A percentile compares a stretch with the other conserved stretches of the same genome.
Conservation (phyloP, 2,113 vertebrate species). For the Epinephelus fuscoguttatus region DNA sequence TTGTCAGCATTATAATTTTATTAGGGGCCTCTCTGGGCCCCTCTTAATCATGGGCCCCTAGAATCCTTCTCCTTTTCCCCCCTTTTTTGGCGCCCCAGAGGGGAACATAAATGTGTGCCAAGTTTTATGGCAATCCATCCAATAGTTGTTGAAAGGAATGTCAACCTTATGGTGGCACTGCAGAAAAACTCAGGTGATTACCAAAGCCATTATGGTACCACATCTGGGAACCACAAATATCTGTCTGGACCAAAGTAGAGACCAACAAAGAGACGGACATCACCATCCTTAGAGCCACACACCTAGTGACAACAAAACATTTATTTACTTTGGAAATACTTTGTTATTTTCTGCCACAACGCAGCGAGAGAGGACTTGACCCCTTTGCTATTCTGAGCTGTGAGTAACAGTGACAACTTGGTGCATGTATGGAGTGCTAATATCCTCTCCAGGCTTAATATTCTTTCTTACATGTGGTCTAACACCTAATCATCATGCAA, state of each 20-base stretch:
- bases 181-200: too few relatives aligned
- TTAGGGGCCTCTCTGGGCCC: too few relatives aligned
- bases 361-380: not conserved
- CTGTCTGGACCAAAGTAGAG: not conserved
- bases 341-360: not conserved
- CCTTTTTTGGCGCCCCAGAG: too few relatives aligned
- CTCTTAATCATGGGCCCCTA: too few relatives aligned
- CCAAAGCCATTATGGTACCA: too few relatives aligned
- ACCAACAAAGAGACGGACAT: not conserved
- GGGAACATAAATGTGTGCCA: too few relatives aligned
- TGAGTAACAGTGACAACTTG: not conserved
- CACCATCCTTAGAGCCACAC: not conserved
- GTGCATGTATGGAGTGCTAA: not conserved
- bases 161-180: too few relatives aligned
- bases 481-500: constrained; percentile 35
- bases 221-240: not conserved
- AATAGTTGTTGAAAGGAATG: not conserved
- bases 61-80: too few relatives aligned
- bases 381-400: constrained; percentile 1
- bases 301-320: not conserved
- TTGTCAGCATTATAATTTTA: too few relatives aligned
- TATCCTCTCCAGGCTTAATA: constrained; percentile 26
- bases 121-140: not conserved
- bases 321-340: not conserved
- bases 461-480: constrained; percentile 17